Evolutionary conservation across 2,888 invertebrate genomes (phyloP).

Genomic region (Lacanobia oleracea): DNA sequence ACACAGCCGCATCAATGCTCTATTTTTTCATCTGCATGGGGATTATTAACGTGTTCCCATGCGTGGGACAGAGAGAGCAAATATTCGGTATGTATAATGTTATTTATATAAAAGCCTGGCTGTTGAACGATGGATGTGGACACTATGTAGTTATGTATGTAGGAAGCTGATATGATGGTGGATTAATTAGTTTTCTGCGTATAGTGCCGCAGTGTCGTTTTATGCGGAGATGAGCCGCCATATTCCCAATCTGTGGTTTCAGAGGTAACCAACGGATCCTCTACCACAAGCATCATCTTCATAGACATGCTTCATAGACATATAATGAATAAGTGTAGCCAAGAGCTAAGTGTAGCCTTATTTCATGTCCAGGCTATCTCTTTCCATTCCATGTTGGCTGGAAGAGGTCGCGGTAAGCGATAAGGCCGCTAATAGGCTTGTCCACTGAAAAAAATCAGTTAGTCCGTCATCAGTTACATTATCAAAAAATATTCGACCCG

Average conservation of each 20-base stretch:
- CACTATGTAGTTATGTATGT: not conserved
- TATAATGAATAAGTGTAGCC: too few relatives aligned
- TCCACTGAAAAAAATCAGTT: too few relatives aligned
- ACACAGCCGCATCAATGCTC: conserved; percentile 54
- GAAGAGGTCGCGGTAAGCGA: too few relatives aligned
- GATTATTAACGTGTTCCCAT: conserved; percentile 55
- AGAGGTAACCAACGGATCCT: too few relatives aligned
- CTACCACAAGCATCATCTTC: too few relatives aligned
- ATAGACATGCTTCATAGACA: too few relatives aligned
- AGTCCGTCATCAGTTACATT: too few relatives aligned
- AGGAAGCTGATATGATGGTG: conserved; percentile 18
- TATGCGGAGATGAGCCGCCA: not conserved
- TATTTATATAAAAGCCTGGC: conserved; percentile 40
- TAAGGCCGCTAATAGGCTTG: too few relatives aligned
- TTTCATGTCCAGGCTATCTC: too few relatives aligned
- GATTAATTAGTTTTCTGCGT: not conserved
- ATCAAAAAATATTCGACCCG: too few relatives aligned
- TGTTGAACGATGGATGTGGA: conserved; percentile 22
- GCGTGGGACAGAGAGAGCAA: conserved; percentile 36
- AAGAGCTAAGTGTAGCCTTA: too few relatives aligned
- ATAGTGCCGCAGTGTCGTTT: not conserved
- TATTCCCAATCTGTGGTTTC: not conserved
- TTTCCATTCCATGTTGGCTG: too few relatives aligned
- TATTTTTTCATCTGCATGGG: conserved; percentile 65
- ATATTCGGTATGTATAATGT: conserved; percentile 43